phyloP scores from a whole-genome alignment of 2,888 invertebrate species.

The Aromia moschata region DNA sequence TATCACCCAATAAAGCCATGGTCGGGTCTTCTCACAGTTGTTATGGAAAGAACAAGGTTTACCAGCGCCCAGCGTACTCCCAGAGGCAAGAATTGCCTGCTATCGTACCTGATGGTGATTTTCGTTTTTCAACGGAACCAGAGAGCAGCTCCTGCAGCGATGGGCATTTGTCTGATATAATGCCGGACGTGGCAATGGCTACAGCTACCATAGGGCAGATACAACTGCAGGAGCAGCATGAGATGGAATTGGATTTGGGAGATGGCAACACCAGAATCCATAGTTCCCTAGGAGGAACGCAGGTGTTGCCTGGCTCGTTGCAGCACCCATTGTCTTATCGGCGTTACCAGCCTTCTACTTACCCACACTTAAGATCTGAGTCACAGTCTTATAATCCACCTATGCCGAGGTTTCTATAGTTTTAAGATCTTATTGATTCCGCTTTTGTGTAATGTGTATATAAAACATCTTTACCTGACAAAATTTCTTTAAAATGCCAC shows the following conservation, averaged over 20 bases:
- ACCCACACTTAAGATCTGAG: slow-evolving; percentile 52
- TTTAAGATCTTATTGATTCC: slow-evolving; percentile 44
- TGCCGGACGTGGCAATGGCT: slow-evolving; percentile 95
- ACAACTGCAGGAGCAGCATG: slow-evolving; percentile 70
- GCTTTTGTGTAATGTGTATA: slow-evolving; percentile 46
- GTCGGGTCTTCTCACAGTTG: slow-evolving; percentile 57
- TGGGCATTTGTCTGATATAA: slow-evolving; percentile 81
- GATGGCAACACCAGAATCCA: slow-evolving; percentile 80
- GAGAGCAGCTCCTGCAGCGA: slow-evolving; percentile 71
- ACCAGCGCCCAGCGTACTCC: slow-evolving; percentile 65
- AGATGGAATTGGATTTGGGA: slow-evolving; percentile 84
- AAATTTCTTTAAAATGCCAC: slow-evolving; percentile 21
- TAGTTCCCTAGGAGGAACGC: slow-evolving; percentile 47
- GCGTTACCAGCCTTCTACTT: slow-evolving; percentile 57
- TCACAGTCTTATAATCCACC: slow-evolving; percentile 51
- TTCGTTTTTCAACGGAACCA: slow-evolving; percentile 60
- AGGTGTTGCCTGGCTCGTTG: slow-evolving; percentile 50
- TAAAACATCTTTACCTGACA: slow-evolving; percentile 33
- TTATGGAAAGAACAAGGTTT: slow-evolving; percentile 72
- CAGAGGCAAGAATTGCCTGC: slow-evolving; percentile 72
- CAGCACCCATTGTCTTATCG: slow-evolving; percentile 52
- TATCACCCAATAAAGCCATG: slow-evolving; percentile 59
- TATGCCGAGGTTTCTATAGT: slow-evolving; percentile 55
- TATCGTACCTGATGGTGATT: slow-evolving; percentile 72
- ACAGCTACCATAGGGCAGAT: slow-evolving; percentile 77